Percentiles rank a stretch among this genome's conserved stretches.
Conservation (phyloP, 1,140 invertebrate species). For the Drosophila arawakana region DNA sequence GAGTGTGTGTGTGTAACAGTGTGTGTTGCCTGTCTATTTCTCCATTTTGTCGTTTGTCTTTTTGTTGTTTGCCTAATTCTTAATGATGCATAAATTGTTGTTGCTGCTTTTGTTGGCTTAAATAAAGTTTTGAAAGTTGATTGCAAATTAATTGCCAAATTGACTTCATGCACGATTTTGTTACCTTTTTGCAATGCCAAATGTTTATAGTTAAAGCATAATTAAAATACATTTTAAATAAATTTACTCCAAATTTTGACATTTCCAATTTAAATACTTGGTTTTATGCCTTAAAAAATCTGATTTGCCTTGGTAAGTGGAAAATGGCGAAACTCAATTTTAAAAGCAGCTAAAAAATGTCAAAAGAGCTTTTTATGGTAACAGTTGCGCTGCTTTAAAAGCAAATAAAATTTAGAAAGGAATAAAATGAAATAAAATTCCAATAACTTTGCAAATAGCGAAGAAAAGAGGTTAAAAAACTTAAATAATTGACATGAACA, state of each 20-base stretch:
- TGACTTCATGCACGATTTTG: conserved; percentile 19
- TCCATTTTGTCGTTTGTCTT: conserved; percentile 76
- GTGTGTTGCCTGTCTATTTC: conserved; percentile 54
- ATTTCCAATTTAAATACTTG: background rate
- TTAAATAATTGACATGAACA: too few species aligned
- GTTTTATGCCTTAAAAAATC: background rate
- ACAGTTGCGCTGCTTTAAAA: too few species aligned
- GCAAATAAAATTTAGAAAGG: too few species aligned
- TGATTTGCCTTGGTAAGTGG: background rate
- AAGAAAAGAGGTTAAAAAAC: too few species aligned
- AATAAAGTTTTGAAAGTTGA: conserved; percentile 74
- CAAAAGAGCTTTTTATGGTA: too few species aligned
- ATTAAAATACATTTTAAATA: conserved; percentile 11
- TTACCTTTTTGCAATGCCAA: conserved; percentile 20
- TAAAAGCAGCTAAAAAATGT: background rate
- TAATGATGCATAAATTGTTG: conserved; percentile 80
- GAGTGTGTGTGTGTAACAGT: conserved; percentile 41
- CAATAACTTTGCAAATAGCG: too few species aligned
- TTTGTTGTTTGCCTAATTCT: conserved; percentile 76
- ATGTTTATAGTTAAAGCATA: conserved; percentile 1
- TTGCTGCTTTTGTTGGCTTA: conserved; percentile 39
- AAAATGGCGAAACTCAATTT: background rate
- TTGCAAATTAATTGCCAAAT: conserved; percentile 77
- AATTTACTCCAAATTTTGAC: background rate
- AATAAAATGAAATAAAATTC: too few species aligned